These are phyloP conservation scores for Salvelinus alpinus DNA, from an alignment of 2,113 vertebrate genomes.

Conservation along the genomic window DNA sequence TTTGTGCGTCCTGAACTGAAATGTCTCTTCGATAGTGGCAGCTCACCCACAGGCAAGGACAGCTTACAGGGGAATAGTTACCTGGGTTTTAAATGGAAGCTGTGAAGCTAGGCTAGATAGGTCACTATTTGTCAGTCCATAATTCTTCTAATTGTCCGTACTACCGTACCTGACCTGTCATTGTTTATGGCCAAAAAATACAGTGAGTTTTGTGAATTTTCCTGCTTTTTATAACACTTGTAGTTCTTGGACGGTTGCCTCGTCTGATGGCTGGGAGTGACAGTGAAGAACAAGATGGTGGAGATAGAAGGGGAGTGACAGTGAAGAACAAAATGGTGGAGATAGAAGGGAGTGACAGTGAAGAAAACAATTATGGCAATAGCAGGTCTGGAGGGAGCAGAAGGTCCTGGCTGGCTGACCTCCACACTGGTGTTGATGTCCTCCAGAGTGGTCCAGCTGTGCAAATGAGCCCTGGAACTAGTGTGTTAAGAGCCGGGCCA, in stretches of 20 bases:
- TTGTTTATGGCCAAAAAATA: constrained; percentile 48
- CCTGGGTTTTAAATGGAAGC: neutral
- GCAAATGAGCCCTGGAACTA: constrained; percentile 57
- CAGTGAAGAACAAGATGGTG: too few species aligned
- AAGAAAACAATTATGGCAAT: too few species aligned
- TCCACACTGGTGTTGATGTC: constrained; percentile 25
- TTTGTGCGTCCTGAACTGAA: constrained; percentile 36
- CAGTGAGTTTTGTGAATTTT: constrained; percentile 32
- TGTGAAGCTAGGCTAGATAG: constrained; percentile 30
- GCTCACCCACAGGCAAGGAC: constrained; percentile 17
- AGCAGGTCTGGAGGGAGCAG: constrained; percentile 19
- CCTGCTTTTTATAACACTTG: neutral
- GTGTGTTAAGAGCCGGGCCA: constrained; percentile 44
- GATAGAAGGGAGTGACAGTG: neutral
- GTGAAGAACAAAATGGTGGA: neutral
- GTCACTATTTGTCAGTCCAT: constrained; percentile 47
- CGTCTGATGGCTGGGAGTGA: neutral
- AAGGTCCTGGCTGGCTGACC: constrained; percentile 42
- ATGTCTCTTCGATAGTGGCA: constrained; percentile 25
- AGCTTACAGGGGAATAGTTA: constrained; percentile 14
- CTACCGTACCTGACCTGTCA: constrained; percentile 22
- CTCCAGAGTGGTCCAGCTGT: constrained; percentile 58
- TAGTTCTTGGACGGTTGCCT: neutral
- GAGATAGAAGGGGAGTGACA: too few species aligned
- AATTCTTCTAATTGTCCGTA: neutral